phyloP scores from a whole-genome alignment of 1,140 invertebrate genomes.

The Ylistrum balloti region DNA sequence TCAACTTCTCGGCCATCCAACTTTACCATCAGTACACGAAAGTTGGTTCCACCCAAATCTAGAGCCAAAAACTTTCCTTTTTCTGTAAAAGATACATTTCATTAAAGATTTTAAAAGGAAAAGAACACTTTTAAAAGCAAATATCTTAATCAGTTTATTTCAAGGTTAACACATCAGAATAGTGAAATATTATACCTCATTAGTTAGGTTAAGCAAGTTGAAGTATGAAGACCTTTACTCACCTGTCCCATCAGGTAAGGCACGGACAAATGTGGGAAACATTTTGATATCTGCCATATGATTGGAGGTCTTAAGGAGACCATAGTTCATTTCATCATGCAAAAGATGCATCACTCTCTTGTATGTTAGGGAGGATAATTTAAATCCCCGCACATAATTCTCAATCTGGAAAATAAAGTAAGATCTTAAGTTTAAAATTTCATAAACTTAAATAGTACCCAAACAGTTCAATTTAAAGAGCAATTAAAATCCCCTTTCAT shows the following conservation, averaged over 20 bases:
- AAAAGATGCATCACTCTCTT: constrained; percentile 90
- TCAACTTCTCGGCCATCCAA: constrained; percentile 87
- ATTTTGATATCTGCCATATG: constrained; percentile 92
- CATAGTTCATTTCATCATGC: constrained; percentile 90
- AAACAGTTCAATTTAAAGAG: too few relatives aligned
- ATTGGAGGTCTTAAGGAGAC: constrained; percentile 92
- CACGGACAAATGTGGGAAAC: constrained; percentile 97
- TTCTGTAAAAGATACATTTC: constrained; percentile 89
- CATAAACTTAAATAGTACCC: too few relatives aligned
- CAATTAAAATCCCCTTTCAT: too few relatives aligned
- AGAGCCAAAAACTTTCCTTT: constrained; percentile 97
- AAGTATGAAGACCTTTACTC: constrained; percentile 64
- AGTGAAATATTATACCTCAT: too few relatives aligned
- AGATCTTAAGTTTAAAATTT: too few relatives aligned
- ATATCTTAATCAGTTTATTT: too few relatives aligned
- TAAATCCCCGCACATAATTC: constrained; percentile 92
- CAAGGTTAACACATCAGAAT: too few relatives aligned
- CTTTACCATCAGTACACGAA: constrained; percentile 96
- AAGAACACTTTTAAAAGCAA: too few relatives aligned
- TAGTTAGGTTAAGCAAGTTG: background rate
- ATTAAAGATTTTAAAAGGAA: too few relatives aligned
- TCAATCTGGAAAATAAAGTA: constrained; percentile 87
- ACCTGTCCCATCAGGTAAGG: constrained; percentile 97
- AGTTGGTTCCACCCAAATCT: constrained; percentile 99
- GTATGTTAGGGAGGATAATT: constrained; percentile 91